Percentiles rank a stretch among this genome's conserved stretches.
Conservation (phyloP, 2,888 invertebrate species). For the Drosophila multiciliata region DNA sequence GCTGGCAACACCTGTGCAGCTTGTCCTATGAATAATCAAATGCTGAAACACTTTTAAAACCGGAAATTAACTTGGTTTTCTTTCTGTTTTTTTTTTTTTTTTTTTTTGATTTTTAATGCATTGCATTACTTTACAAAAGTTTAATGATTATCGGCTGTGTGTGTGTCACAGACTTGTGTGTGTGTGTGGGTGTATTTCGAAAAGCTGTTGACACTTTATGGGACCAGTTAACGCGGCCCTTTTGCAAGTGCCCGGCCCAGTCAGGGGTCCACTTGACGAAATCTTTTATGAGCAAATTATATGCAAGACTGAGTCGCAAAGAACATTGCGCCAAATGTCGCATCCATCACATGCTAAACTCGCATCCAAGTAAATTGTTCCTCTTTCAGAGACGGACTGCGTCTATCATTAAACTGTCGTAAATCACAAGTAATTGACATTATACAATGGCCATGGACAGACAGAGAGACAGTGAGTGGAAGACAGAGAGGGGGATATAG, state of each 20-base stretch:
- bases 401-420: conserved; percentile 79
- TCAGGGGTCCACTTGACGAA: conserved; percentile 17
- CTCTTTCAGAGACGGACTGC: conserved; percentile 36
- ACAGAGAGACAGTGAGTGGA: conserved; percentile 6
- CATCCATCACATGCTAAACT: conserved; percentile 68
- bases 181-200: conserved; percentile 8
- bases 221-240: conserved; percentile 10
- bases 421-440: conserved; percentile 82
- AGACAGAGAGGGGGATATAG: neutral
- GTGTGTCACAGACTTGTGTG: neutral
- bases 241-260: neutral
- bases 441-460: conserved; percentile 64
- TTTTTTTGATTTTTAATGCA: conserved; percentile 17
- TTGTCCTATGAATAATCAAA: conserved; percentile 55
- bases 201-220: conserved; percentile 56
- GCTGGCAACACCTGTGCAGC: conserved; percentile 60
- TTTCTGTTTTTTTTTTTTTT: neutral
- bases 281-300: conserved; percentile 73
- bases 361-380: conserved; percentile 58
- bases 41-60: conserved; percentile 26
- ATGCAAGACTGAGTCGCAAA: conserved; percentile 72
- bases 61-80: conserved; percentile 22
- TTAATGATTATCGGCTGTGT: conserved; percentile 24
- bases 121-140: conserved; percentile 55
- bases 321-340: conserved; percentile 63